A percentile compares a stretch with the other conserved stretches of the same genome.
Evolutionary conservation across 92 coral and sea anemone species (phyloP).

Genomic region (Ricordea florida): DNA sequence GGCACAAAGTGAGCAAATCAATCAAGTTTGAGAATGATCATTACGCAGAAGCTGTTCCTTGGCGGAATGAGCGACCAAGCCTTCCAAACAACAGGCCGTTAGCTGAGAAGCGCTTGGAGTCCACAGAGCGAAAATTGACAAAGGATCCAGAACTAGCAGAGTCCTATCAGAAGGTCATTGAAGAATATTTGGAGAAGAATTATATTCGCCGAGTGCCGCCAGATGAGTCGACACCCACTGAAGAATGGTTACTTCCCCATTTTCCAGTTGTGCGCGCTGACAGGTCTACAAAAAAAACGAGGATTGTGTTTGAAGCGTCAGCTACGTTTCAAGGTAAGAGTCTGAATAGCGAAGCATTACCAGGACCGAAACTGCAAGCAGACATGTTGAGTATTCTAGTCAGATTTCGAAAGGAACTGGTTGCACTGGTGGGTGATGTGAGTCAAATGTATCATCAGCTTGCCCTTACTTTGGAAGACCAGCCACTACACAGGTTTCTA

Average conservation of each 20-base stretch:
- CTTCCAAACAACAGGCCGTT: too few relatives aligned
- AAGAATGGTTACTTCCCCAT: neutral
- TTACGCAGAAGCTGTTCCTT: neutral
- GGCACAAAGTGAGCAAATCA: constrained; percentile 34
- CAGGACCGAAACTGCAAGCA: constrained; percentile 48
- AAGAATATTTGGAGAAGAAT: neutral
- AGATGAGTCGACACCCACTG: too few relatives aligned
- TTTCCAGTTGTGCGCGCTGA: constrained; percentile 31
- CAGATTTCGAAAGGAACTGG: constrained; percentile 16
- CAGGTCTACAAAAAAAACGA: constrained; percentile 10
- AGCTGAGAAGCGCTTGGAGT: too few relatives aligned
- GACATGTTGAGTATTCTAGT: constrained; percentile 30
- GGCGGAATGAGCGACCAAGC: too few relatives aligned
- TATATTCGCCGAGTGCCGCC: constrained; percentile 10
- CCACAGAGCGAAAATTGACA: too few relatives aligned
- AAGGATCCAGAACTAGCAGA: neutral
- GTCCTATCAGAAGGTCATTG: neutral
- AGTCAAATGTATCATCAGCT: constrained; percentile 53
- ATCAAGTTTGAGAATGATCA: constrained; percentile 14
- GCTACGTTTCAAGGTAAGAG: constrained; percentile 27
- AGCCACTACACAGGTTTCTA: constrained; percentile 39
- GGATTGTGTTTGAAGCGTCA: constrained; percentile 11
- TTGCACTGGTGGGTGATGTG: constrained; percentile 43
- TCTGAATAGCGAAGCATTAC: constrained; percentile 41
- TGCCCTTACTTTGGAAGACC: constrained; percentile 17